These are phyloP conservation scores for Cliona cf. orientalis DNA, from an alignment of 37 sponge, comb jelly and placozoan genomes.

Conservation along the genomic window DNA sequence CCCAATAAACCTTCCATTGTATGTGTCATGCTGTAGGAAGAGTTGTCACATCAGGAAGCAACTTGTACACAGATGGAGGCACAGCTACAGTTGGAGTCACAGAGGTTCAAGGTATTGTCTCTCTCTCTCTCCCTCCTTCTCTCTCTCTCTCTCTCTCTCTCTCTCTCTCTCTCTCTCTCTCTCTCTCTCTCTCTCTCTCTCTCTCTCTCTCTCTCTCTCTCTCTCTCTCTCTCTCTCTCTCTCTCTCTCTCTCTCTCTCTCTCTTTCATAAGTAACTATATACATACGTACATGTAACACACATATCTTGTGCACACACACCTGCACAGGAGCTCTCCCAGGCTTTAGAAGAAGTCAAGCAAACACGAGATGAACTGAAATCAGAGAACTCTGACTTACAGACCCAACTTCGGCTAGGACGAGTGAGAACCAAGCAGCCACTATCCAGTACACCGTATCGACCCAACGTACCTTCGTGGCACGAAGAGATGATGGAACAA, in stretches of 20 bases:
- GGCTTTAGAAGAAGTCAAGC: background rate
- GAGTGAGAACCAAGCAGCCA: background rate
- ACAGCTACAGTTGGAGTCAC: too few species aligned
- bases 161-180: too few species aligned
- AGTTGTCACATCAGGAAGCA: too few species aligned
- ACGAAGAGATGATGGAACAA: slow-evolving; percentile 34
- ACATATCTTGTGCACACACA: background rate
- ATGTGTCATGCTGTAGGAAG: too few species aligned
- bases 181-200: too few species aligned
- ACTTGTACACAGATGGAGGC: too few species aligned
- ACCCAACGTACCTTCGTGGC: slow-evolving; percentile 8
- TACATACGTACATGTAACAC: slow-evolving; percentile 6
- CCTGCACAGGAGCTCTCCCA: slow-evolving; percentile 19
- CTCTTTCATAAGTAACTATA: background rate
- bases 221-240: too few species aligned
- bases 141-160: too few species aligned
- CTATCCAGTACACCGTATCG: slow-evolving; percentile 35
- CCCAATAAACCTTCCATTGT: too few species aligned
- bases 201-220: too few species aligned
- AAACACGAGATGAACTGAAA: background rate
- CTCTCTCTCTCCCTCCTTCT: too few species aligned
- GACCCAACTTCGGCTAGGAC: slow-evolving; percentile 8
- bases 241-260: background rate
- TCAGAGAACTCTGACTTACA: slow-evolving; percentile 30
- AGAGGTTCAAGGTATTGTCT: too few species aligned